A percentile compares a stretch with the other conserved stretches of the same genome.
Evolutionary conservation across 2,888 invertebrate genomes (phyloP).

Genomic region (Dendrolimus pini): DNA sequence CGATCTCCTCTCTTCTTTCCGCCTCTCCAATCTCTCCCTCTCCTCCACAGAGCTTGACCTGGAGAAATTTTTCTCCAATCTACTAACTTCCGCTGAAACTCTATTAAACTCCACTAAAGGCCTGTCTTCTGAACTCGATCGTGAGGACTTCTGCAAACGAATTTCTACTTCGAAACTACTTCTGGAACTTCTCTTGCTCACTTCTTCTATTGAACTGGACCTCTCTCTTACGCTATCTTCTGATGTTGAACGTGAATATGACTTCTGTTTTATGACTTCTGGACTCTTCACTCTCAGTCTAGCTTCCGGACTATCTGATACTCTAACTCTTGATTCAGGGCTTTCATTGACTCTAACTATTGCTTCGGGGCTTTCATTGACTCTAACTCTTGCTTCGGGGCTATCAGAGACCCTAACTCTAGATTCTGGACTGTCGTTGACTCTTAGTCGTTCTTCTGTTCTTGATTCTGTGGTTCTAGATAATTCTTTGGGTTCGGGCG

Average conservation of each 20-base stretch:
- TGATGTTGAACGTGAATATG: constrained; percentile 6
- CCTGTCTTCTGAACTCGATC: constrained; percentile 27
- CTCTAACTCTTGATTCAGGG: not conserved
- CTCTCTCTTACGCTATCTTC: constrained; percentile 12
- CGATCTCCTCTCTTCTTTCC: constrained; percentile 28
- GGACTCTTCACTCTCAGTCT: not conserved
- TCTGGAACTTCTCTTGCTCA: constrained; percentile 20
- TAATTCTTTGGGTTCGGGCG: constrained; percentile 15
- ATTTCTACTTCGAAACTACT: constrained; percentile 8
- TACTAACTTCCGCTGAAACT: constrained; percentile 31
- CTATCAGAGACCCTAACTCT: constrained; percentile 1
- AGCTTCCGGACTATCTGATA: not conserved
- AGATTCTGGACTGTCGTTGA: constrained; percentile 10
- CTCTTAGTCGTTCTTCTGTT: constrained; percentile 10
- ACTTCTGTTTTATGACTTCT: constrained; percentile 11
- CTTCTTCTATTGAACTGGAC: constrained; percentile 25
- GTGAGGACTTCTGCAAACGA: constrained; percentile 7
- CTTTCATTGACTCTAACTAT: not conserved
- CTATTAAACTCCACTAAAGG: constrained; percentile 20
- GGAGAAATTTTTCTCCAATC: constrained; percentile 41
- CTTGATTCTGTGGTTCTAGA: constrained; percentile 9
- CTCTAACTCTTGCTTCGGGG: not conserved
- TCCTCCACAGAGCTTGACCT: constrained; percentile 47
- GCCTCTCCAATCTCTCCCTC: constrained; percentile 23
- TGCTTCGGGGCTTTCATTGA: not conserved